Evolutionary conservation across 2,888 invertebrate genomes (phyloP), one percentile per base, ranked within the genome.

Genomic region (Chloromyia formosa): DNA sequence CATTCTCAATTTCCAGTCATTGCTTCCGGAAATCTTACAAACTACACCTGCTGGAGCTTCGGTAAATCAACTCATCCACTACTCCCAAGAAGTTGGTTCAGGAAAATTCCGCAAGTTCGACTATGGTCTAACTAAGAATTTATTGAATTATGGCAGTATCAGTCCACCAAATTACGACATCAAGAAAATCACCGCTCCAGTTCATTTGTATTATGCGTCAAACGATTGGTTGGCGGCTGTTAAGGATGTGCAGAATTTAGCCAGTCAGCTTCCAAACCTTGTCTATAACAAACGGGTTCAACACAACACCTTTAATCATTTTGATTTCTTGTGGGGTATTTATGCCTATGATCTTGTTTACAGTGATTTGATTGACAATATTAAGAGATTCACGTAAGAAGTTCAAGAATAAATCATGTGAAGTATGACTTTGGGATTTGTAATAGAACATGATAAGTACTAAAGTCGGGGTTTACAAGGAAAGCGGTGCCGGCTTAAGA

Each of bases 11-110:
- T 83, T 82, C 0, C 80, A 92, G 84, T 87, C 88, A 0, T 84
- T 90, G 77, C 78, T 90, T 73, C 90, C 90, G 1, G 83, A 88
- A 0, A 88, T 92, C 76, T 80, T 90, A 23, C 83, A 84, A 64
- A 89, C 90, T 78, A 85, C 86, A 9, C 91, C 92, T 1, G 89
- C 91, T 1, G 91, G 91, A 1, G 86, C 89, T 0, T 91, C 91
- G 0, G 86, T 88, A 0, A 88, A 89, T 82, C 89, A 92, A 80
- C 80, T 92, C 0, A 83, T 88, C 1, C 93, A 93, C 82, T 93
- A 88, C 80, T 84, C 84, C 0, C 88, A 88, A 80, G 86, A 20
- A 88, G 88, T 79, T 18, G 27, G 45, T n/a, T 86, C 85, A 14
- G 82, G 82, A 42, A 78, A 81, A 10, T 88, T 88, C 82, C 83